Conservation (phyloP, 1,140 invertebrate genomes). For the Drosophila gunungcola region DNA sequence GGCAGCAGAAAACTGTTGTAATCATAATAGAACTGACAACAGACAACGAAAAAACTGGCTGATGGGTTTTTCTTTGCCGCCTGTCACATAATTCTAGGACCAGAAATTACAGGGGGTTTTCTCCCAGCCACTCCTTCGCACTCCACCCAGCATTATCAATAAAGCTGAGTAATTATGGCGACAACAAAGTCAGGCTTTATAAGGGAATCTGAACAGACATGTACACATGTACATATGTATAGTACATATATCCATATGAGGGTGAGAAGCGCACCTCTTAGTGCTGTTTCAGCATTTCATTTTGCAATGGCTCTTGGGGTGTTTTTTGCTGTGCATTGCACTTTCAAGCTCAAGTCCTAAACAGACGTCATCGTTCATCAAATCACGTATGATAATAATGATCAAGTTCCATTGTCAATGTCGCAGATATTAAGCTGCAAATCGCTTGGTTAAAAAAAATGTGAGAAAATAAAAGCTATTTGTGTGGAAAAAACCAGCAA, state of each 20-base stretch:
- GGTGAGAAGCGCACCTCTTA: constrained; percentile 5
- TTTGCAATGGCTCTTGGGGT: constrained; percentile 19
- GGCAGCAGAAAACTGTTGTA: constrained; percentile 5
- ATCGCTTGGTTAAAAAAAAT: background rate
- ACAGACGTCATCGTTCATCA: constrained; percentile 10
- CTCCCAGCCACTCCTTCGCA: constrained; percentile 27
- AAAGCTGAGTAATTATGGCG: constrained; percentile 53
- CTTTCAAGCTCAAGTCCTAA: constrained; percentile 39
- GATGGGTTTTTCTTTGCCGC: constrained; percentile 9
- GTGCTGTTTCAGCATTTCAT: constrained; percentile 17
- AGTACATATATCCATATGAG: background rate
- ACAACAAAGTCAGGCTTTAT: constrained; percentile 13
- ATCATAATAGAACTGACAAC: constrained; percentile 33
- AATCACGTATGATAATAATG: constrained; percentile 34
- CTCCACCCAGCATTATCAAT: constrained; percentile 20
- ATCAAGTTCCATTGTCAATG: constrained; percentile 47
- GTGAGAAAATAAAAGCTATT: constrained; percentile 1
- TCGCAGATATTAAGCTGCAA: constrained; percentile 27
- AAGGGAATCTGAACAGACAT: constrained; percentile 8
- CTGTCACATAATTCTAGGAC: constrained; percentile 6
- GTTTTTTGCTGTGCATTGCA: constrained; percentile 36
- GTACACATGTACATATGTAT: constrained; percentile 9
- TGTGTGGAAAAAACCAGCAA: background rate
- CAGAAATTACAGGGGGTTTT: background rate
- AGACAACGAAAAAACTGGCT: constrained; percentile 3